These are phyloP conservation scores for Lasaia peninsularis DNA, from an alignment of 1,140 invertebrate species.

Conservation along the genomic window DNA sequence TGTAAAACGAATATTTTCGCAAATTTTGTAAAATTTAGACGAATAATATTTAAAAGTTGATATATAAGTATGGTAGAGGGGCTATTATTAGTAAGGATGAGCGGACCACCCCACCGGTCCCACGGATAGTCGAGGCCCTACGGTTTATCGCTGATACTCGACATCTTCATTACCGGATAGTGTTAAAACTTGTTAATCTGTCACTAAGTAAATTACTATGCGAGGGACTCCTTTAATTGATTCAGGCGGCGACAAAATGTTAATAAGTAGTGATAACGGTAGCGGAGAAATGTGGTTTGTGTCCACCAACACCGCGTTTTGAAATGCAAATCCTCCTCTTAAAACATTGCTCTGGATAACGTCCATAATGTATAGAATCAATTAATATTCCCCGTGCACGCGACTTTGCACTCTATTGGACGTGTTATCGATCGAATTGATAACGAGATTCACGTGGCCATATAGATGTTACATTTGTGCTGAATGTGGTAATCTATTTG, in stretches of 20 bases:
- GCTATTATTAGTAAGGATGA: not conserved
- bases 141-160: slow-evolving; percentile 47
- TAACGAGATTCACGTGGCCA: slow-evolving; percentile 16
- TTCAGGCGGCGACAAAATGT: slow-evolving; percentile 69
- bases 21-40: no score
- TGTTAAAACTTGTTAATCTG: slow-evolving; percentile 72
- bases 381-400: slow-evolving; percentile 49
- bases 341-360: slow-evolving; percentile 52
- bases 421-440: slow-evolving; percentile 4
- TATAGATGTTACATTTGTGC: slow-evolving; percentile 1
- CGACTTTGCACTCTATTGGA: slow-evolving; percentile 40
- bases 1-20: no score
- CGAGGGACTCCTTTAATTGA: slow-evolving; percentile 59
- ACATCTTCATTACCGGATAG: slow-evolving; percentile 69
- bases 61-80: no score
- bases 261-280: slow-evolving; percentile 61
- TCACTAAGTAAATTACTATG: slow-evolving; percentile 70
- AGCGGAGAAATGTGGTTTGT: slow-evolving; percentile 36
- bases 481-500: slow-evolving; percentile 1
- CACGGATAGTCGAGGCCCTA: slow-evolving; percentile 22
- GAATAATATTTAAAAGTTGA: no score
- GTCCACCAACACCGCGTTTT: slow-evolving; percentile 44
- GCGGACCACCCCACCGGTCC: slow-evolving; percentile 21
- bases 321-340: slow-evolving; percentile 62
- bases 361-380: slow-evolving; percentile 41